phyloP scores from a whole-genome alignment of 2,113 vertebrate genomes.

The Chlorocebus sabaeus region DNA sequence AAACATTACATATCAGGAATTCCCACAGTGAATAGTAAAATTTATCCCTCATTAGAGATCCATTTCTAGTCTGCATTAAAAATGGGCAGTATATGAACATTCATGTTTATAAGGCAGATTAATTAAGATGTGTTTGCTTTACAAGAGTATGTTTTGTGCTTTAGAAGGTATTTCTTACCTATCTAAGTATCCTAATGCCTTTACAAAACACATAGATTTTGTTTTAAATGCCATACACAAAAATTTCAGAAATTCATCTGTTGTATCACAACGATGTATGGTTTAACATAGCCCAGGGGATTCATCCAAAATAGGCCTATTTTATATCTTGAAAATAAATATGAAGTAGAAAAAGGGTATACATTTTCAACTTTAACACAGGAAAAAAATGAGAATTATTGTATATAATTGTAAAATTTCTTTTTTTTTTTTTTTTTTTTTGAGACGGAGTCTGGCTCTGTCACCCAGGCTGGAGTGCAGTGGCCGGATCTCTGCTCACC shows the following conservation, averaged over 20 bases:
- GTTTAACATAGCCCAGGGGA: background rate
- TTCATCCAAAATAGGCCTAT: background rate
- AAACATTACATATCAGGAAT: background rate
- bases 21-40: background rate
- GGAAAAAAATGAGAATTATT: background rate
- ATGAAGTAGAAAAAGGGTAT: background rate
- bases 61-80: background rate
- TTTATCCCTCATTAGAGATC: background rate
- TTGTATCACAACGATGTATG: background rate
- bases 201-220: background rate
- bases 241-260: background rate
- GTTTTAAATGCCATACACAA: background rate
- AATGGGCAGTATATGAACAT: background rate
- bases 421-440: no score
- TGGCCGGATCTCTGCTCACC: no score
- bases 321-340: conserved; percentile 1
- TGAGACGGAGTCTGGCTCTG: no score
- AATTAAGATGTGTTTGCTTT: background rate
- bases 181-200: background rate
- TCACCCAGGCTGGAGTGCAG: no score
- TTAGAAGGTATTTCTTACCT: background rate
- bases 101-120: background rate
- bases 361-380: background rate
- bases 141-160: background rate
- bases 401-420: background rate